Percentiles rank a stretch among this genome's conserved stretches.
Conservation (phyloP, 2,888 invertebrate species). For the Heliconius sara region DNA sequence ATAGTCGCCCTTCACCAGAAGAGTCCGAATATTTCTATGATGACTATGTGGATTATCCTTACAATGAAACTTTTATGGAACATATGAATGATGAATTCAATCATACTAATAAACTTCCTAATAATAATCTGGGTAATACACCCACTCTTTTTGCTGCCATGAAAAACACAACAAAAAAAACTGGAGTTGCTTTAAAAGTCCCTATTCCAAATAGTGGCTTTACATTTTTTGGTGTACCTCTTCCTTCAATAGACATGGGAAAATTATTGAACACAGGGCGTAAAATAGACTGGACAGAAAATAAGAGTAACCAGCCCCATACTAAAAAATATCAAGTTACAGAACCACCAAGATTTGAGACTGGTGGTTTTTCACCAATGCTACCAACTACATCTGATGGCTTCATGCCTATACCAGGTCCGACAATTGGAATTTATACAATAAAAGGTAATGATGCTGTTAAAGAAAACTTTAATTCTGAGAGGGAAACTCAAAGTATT, state of each 20-base stretch:
- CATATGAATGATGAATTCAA: slow-evolving; percentile 67
- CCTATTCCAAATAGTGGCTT: slow-evolving; percentile 86
- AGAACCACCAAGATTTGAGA: slow-evolving; percentile 86
- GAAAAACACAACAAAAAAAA: slow-evolving; percentile 69
- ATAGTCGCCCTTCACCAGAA: slow-evolving; percentile 86
- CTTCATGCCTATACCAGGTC: slow-evolving; percentile 86
- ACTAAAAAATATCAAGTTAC: slow-evolving; percentile 67
- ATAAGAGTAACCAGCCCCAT: slow-evolving; percentile 62
- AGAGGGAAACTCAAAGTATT: slow-evolving; percentile 57
- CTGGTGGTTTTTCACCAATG: slow-evolving; percentile 90
- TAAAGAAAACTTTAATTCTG: slow-evolving; percentile 57
- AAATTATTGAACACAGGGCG: slow-evolving; percentile 84
- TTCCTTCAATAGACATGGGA: slow-evolving; percentile 88
- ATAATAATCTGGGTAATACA: slow-evolving; percentile 69
- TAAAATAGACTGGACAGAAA: slow-evolving; percentile 77
- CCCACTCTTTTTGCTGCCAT: slow-evolving; percentile 79
- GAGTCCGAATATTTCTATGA: slow-evolving; percentile 93
- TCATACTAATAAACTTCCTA: slow-evolving; percentile 58
- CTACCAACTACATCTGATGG: slow-evolving; percentile 88
- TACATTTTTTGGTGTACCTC: slow-evolving; percentile 93
- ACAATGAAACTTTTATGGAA: slow-evolving; percentile 83
- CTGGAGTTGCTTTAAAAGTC: slow-evolving; percentile 69
- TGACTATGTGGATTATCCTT: slow-evolving; percentile 91
- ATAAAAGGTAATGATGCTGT: slow-evolving; percentile 54
- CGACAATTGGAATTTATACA: slow-evolving; percentile 61